Conservation (phyloP, 2,113 vertebrate genomes). For the Hippocampus abdominalis region DNA sequence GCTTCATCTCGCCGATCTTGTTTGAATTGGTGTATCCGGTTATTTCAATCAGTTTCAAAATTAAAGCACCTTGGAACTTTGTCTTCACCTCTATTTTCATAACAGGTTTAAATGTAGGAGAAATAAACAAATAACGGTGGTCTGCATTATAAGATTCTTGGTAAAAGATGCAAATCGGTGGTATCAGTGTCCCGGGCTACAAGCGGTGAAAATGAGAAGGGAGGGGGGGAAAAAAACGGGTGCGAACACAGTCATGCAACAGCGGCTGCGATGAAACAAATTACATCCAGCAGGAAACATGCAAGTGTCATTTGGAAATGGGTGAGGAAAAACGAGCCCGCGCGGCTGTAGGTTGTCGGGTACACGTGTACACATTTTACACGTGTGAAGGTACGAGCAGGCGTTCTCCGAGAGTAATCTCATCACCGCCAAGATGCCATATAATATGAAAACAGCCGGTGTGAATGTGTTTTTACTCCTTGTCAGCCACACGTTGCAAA, state of each 20-base stretch:
- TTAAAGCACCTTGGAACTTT: too few relatives aligned
- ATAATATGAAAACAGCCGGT: slow-evolving; percentile 1
- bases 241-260: slow-evolving; percentile 2
- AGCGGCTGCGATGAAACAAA: slow-evolving; percentile 38
- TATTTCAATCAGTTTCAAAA: too few relatives aligned
- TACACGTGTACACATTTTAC: slow-evolving; percentile 10
- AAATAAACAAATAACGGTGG: not conserved
- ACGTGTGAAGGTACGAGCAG: slow-evolving; percentile 27
- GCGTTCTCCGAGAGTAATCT: slow-evolving; percentile 12
- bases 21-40: too few relatives aligned
- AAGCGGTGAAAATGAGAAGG: not conserved
- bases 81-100: not conserved
- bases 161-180: not conserved
- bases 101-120: not conserved
- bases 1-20: too few relatives aligned
- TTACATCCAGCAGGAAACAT: slow-evolving; percentile 40
- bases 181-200: not conserved
- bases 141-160: not conserved
- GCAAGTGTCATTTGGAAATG: slow-evolving; percentile 31
- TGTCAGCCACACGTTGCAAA: slow-evolving; percentile 9
- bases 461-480: slow-evolving; percentile 15
- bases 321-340: slow-evolving; percentile 22
- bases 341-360: slow-evolving; percentile 6
- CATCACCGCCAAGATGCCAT: slow-evolving; percentile 17
- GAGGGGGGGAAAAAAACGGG: slow-evolving; percentile 13